Evolutionary conservation across 2,888 invertebrate species (phyloP).

Genomic region (Pilophorus perplexus): DNA sequence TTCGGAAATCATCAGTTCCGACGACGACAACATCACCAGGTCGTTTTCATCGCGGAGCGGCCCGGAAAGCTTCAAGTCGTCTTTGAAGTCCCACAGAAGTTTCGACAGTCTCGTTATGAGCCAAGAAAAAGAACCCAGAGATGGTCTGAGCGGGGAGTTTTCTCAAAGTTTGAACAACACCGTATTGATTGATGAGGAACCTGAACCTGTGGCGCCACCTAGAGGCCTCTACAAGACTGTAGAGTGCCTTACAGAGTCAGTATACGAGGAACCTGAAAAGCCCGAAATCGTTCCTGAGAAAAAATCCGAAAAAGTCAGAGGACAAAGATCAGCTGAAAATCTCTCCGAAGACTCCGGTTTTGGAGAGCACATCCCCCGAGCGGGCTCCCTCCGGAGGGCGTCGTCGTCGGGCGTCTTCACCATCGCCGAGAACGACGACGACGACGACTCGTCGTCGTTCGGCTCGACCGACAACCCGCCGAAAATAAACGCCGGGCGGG

Average conservation of each 20-base stretch:
- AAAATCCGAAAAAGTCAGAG: constrained; percentile 48
- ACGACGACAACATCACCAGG: constrained; percentile 47
- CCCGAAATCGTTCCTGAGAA: constrained; percentile 52
- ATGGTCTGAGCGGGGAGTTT: constrained; percentile 47
- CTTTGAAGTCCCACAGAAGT: constrained; percentile 55
- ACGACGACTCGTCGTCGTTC: constrained; percentile 45
- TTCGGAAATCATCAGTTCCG: constrained; percentile 47
- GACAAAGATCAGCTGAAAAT: constrained; percentile 64
- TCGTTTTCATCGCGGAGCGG: constrained; percentile 48
- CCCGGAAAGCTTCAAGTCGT: constrained; percentile 47
- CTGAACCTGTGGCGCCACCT: constrained; percentile 42
- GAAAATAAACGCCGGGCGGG: constrained; percentile 46
- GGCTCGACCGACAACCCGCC: constrained; percentile 41
- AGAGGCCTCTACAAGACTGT: constrained; percentile 50
- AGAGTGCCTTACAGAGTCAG: constrained; percentile 48
- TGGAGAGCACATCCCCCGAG: constrained; percentile 50
- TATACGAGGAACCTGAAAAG: constrained; percentile 50
- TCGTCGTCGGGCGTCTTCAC: constrained; percentile 42
- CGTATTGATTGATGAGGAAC: constrained; percentile 41
- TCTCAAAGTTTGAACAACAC: constrained; percentile 49
- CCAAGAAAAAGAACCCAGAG: constrained; percentile 43
- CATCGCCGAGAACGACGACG: constrained; percentile 40
- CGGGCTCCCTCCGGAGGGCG: constrained; percentile 25
- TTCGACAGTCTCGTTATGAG: constrained; percentile 56
- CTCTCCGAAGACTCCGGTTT: constrained; percentile 75